Evolutionary conservation across 2,888 invertebrate genomes (phyloP), one percentile per base, ranked within the genome.

Genomic region (Heterodera filipjevi): DNA sequence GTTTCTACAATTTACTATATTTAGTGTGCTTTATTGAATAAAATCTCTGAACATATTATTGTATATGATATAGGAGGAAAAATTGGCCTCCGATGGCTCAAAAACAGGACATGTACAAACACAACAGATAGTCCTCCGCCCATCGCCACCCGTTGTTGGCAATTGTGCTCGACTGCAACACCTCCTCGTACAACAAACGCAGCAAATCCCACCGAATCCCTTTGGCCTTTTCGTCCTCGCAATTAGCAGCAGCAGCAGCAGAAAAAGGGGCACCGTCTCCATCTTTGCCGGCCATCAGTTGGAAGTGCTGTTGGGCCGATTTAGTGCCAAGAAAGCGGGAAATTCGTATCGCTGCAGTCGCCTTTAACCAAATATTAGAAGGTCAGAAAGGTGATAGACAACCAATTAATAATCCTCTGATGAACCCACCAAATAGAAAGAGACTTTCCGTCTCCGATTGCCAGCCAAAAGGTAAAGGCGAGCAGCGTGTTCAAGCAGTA

Each of bases 401-500:
- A 39, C 10, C 33, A n/a, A n/a, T 14, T 2, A 71, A 46, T 46
- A n/a, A n/a, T n/a, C n/a, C n/a, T n/a, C n/a, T n/a, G n/a, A n/a
- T n/a, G n/a, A n/a, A 44, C 75, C 16, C 30, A 64, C 75, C 30
- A 75, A 32, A 89, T 98, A 96, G 90, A 98, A 96, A 27, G 96
- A 95, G 90, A 95, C 96, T 33, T 75, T 75, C 90, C 97, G 97
- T 76, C 96, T 92, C 84, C 94, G 92, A 93, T 95, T 80, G 6
- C 92, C 92, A 68, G 92, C 90, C 5, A 91, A 91, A 59, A 96
- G 91, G 89, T 95, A 98, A 89, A 95, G 95, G 88, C 95, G 94
- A 0, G 97, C 94, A 0, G 97, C 96, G 90, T 97, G 96, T 90
- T 99, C 98, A 73, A 98, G 91, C 77, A 98, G 91, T 88, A 99